Conservation (phyloP, 2,113 vertebrate species). For the Mobula hypostoma region DNA sequence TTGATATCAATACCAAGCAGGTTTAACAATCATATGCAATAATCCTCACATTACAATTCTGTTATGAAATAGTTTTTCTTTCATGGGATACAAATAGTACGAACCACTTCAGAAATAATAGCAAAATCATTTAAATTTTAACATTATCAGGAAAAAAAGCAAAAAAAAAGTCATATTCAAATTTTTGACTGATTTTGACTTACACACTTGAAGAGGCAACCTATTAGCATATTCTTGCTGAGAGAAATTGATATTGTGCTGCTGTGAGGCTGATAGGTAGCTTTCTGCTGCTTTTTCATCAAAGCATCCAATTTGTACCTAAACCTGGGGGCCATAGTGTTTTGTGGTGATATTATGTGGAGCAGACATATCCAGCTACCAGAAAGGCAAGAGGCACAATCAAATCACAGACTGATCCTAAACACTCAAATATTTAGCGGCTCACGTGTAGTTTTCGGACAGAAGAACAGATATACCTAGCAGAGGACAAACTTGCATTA, state of each 20-base stretch:
- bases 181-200: not conserved
- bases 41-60: not conserved
- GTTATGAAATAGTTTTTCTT: not conserved
- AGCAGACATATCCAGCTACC: not conserved
- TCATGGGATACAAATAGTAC: not conserved
- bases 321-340: not conserved
- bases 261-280: not conserved
- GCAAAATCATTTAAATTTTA: constrained; percentile 1
- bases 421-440: not conserved
- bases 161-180: not conserved
- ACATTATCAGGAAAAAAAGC: not conserved
- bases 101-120: not conserved
- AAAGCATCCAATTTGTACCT: constrained; percentile 1
- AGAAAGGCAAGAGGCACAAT: not conserved
- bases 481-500: not conserved
- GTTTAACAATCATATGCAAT: not conserved
- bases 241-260: not conserved
- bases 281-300: not conserved
- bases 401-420: not conserved
- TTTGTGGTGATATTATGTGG: not conserved
- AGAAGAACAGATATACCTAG: not conserved
- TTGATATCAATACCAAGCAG: not conserved
- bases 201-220: not conserved
- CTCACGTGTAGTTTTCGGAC: not conserved
- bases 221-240: not conserved